Conservation (phyloP, 1,140 invertebrate species). For the Nephila pilipes region DNA sequence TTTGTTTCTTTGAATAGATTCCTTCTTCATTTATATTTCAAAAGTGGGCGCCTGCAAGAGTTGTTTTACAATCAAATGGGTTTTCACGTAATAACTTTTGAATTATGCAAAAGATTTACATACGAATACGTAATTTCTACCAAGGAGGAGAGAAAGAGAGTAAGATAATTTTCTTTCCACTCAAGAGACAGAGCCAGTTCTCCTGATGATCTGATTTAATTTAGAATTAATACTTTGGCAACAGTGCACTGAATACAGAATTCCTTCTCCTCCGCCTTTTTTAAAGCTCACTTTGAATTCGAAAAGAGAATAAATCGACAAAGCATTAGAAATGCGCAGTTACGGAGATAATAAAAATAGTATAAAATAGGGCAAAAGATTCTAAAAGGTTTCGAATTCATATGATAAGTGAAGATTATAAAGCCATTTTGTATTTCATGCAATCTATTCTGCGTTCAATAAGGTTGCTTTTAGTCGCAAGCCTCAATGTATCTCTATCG, state of each 20-base stretch:
- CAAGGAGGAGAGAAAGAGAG: background rate
- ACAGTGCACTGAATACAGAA: background rate
- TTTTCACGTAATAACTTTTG: constrained; percentile 67
- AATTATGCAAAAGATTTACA: constrained; percentile 69
- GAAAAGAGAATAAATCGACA: background rate
- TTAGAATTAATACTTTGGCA: constrained; percentile 59
- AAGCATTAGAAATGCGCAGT: background rate
- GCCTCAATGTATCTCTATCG: background rate
- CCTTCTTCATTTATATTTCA: constrained; percentile 70
- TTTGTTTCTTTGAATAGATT: background rate
- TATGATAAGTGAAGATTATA: background rate
- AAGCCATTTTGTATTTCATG: background rate
- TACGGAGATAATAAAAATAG: background rate
- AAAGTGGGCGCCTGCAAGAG: constrained; percentile 26
- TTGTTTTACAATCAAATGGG: constrained; percentile 71
- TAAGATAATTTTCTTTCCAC: background rate
- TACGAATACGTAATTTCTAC: constrained; percentile 36
- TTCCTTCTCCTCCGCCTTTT: background rate
- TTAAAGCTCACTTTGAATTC: background rate
- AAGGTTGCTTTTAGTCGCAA: background rate
- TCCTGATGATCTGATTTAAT: constrained; percentile 59
- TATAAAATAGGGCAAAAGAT: background rate
- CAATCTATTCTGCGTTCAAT: background rate
- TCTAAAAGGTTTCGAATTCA: background rate
- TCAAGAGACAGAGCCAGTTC: constrained; percentile 15